phyloP scores from a whole-genome alignment of 2,113 vertebrate genomes.

The Cyanoramphus novaezelandiae region DNA sequence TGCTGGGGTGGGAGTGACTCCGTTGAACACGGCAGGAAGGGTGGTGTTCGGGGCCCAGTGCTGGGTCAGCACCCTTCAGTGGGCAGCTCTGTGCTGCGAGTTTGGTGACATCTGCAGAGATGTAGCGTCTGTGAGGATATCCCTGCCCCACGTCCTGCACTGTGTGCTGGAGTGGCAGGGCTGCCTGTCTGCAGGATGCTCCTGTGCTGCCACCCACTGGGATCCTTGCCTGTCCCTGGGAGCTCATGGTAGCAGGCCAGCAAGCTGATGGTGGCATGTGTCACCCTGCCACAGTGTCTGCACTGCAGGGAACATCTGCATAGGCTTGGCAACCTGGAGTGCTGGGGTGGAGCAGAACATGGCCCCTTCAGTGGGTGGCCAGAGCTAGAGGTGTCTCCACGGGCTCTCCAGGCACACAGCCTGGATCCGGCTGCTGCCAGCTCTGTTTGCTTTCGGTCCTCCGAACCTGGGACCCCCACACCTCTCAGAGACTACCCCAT shows the following conservation, averaged over 20 bases:
- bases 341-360: neutral
- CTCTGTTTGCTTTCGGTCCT: neutral
- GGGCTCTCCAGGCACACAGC: neutral
- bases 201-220: rapidly evolving
- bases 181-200: neutral
- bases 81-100: neutral
- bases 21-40: constrained; percentile 43
- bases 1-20: neutral
- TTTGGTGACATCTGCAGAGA: neutral
- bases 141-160: neutral
- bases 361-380: neutral
- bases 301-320: neutral
- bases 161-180: neutral
- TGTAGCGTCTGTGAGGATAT: neutral
- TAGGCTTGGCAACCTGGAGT: neutral
- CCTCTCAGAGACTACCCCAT: rapidly evolving
- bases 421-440: neutral
- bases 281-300: neutral
- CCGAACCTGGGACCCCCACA: neutral
- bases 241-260: neutral
- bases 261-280: neutral
- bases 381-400: neutral
- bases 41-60: neutral
- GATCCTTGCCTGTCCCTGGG: neutral
- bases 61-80: neutral